Conservation (phyloP, 2,797 vertebrate species). For the Falco novaeseelandiae region DNA sequence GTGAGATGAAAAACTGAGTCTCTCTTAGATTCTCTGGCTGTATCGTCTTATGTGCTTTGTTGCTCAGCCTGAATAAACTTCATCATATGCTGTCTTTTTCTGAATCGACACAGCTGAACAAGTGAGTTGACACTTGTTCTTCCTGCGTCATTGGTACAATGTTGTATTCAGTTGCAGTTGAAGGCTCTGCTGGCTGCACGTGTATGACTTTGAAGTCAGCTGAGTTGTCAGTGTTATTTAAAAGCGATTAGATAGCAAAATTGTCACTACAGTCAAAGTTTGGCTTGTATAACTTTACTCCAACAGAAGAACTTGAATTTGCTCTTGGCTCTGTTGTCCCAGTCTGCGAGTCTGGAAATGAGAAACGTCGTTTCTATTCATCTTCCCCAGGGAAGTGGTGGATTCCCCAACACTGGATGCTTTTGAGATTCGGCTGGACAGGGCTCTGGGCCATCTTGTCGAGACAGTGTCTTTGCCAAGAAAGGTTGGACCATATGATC, state of each 20-base stretch:
- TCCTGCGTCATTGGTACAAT: not conserved
- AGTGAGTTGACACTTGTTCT: not conserved
- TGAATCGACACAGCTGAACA: not conserved
- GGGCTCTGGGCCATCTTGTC: not conserved
- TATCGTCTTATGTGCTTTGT: conserved; percentile 18
- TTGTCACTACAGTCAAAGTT: not conserved
- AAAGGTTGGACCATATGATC: not conserved
- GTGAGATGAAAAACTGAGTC: not conserved
- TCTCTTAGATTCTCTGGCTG: not conserved
- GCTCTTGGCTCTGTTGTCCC: not conserved
- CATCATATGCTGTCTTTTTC: not conserved
- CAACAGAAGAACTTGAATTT: not conserved
- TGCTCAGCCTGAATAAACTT: conserved; percentile 27
- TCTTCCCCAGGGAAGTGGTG: not conserved
- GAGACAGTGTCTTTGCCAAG: not conserved
- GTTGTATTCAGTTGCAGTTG: not conserved
- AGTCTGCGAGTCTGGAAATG: not conserved
- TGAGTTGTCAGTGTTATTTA: not conserved
- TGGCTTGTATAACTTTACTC: not conserved
- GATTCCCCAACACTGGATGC: not conserved
- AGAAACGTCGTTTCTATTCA: not conserved
- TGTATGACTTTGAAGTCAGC: not conserved
- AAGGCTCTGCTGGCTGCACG: not conserved
- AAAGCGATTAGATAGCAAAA: not conserved
- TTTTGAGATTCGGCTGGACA: not conserved